Percentiles rank a stretch among this genome's conserved stretches.
These are phyloP conservation scores for Eristalis arbustorum DNA, from an alignment of 2,888 invertebrate species.

Conservation along the genomic window DNA sequence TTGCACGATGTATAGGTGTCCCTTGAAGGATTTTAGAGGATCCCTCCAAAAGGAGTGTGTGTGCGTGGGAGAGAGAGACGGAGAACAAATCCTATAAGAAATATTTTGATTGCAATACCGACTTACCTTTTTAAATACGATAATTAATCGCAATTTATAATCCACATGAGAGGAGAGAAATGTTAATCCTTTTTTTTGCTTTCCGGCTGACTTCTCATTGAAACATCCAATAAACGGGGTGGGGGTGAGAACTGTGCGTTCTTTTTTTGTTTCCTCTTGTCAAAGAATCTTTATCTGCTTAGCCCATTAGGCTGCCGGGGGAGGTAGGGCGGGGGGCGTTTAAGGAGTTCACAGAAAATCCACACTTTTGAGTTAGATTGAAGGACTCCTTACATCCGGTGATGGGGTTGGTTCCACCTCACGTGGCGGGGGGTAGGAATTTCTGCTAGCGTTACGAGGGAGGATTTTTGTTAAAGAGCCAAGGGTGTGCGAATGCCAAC, in stretches of 20 bases:
- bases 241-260: neutral
- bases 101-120: neutral
- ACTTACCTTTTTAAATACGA: conserved; percentile 67
- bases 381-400: conserved; percentile 22
- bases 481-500: conserved; percentile 35
- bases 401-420: neutral
- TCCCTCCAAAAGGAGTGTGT: neutral
- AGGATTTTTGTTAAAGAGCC: neutral
- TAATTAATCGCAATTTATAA: conserved; percentile 68
- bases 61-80: neutral
- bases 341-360: conserved; percentile 41
- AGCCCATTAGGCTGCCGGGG: conserved; percentile 18
- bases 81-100: conserved; percentile 21
- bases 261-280: neutral
- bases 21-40: conserved; percentile 7
- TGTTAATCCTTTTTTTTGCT: conserved; percentile 56
- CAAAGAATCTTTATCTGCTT: conserved; percentile 17
- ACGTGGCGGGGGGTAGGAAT: neutral
- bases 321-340: neutral
- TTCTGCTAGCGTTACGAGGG: neutral
- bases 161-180: conserved; percentile 58
- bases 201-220: neutral
- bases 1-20: conserved; percentile 28
- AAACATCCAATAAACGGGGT: conserved; percentile 9
- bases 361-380: conserved; percentile 23